A percentile compares a stretch with the other conserved stretches of the same genome.
These are phyloP conservation scores for Xestia xanthographa DNA, from an alignment of 2,888 invertebrate genomes.

Conservation along the genomic window DNA sequence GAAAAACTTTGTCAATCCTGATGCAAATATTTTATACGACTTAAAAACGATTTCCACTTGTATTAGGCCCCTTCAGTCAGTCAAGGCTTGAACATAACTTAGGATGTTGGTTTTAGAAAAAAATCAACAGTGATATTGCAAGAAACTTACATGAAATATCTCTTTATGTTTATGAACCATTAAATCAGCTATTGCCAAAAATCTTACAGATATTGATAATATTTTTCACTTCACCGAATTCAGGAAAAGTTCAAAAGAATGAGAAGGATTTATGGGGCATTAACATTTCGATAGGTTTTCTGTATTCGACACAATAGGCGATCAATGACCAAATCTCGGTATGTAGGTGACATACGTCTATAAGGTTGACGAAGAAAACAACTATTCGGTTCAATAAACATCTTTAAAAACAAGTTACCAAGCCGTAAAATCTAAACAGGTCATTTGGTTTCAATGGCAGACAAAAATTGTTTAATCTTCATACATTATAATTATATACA, in stretches of 20 bases:
- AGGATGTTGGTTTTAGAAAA: background rate
- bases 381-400: conserved; percentile 14
- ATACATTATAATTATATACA: background rate
- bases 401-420: background rate
- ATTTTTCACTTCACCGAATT: conserved; percentile 3
- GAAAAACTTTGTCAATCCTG: too few relatives aligned
- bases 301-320: conserved; percentile 33
- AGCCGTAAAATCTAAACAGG: background rate
- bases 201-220: background rate
- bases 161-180: background rate
- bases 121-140: background rate
- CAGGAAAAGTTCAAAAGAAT: background rate
- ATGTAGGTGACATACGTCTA: conserved; percentile 48
- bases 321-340: conserved; percentile 24
- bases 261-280: background rate
- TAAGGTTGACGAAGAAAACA: conserved; percentile 36
- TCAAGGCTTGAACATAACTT: too few relatives aligned
- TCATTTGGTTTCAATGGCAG: too few relatives aligned
- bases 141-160: background rate
- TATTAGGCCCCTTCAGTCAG: too few relatives aligned
- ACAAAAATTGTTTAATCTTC: background rate
- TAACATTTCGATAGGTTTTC: conserved; percentile 16
- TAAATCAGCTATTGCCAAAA: background rate
- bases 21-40: too few relatives aligned
- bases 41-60: too few relatives aligned